Base-by-base conservation (phyloP, 37 sponge, comb jelly and placozoan species). In the Chondrilla cf. caribensis region DNA sequence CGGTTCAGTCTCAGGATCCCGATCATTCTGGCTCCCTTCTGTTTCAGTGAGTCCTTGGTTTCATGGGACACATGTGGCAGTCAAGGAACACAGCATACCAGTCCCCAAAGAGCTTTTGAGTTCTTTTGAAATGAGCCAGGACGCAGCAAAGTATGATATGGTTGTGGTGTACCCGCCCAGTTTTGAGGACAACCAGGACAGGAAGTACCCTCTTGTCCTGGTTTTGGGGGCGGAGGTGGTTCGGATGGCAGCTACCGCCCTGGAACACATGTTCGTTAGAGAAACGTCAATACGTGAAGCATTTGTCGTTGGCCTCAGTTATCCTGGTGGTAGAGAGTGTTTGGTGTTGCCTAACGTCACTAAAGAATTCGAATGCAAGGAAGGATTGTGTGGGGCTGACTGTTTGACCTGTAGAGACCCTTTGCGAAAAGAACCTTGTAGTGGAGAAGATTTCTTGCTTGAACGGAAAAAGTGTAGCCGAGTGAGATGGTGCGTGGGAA, bases 31-130 rank as follows among this genome's bases (percentile, higher is more conserved):
- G 29, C 36, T 71, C 28, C 47, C 86, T 6, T 84, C 87, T 19
- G 77, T 92, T 8, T 64, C 55, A 7, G 86, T 88, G 0, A 55
- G 73, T 44, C 92, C 92, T 0, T 92, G 92, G 92, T 92, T 92
- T 65, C 70, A 75, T 31, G 83, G 84, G 7, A 75, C 36, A 0
- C 31, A 28, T 21, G 39, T 86, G 4, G 58, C 75, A 7, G 11
- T 83, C 18, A 65, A 79, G 31, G 47, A 64, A 29, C 21, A 76
- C 32, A 40, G 58, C 35, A 21, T 78, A 2, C 17, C 33, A 0
- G 22, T 65, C 21, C 68, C 78, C 17, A 44, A 19, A 6, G 43
- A 60, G 6, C 51, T 84, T 4, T 3, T 60, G 22, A 0, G 19
- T 21, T 14, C 37, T 0, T 42, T 59, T 19, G 26, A 19, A 19